Conservation (phyloP, 2,888 invertebrate genomes). For the Callimorpha dominula region DNA sequence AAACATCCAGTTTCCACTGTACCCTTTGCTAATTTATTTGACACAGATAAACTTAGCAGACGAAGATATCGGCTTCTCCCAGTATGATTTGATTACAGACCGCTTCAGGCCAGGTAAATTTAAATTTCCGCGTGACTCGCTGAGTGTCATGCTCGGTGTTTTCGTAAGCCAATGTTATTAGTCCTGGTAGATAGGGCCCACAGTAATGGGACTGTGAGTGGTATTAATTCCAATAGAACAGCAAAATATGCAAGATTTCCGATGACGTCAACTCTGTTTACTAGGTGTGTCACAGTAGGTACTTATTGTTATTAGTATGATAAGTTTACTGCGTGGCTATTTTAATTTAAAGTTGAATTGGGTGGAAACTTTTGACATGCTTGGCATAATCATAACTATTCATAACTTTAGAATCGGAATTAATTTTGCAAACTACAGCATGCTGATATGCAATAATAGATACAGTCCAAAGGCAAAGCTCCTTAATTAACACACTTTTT, state of each 20-base stretch:
- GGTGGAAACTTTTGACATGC: slow-evolving; percentile 8
- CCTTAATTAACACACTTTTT: too few relatives aligned
- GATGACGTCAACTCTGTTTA: neutral
- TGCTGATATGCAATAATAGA: too few relatives aligned
- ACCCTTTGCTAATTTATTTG: neutral
- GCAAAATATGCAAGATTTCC: neutral
- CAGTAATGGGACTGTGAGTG: neutral
- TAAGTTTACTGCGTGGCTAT: slow-evolving; percentile 1
- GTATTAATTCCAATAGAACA: neutral
- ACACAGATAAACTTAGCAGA: too few relatives aligned
- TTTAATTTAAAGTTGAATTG: slow-evolving; percentile 1
- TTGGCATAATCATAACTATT: too few relatives aligned
- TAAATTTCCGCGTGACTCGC: too few relatives aligned
- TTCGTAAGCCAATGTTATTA: too few relatives aligned
- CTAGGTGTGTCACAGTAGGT: neutral
- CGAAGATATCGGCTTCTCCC: too few relatives aligned
- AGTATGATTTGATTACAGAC: too few relatives aligned
- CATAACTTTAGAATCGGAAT: neutral
- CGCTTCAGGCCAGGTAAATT: too few relatives aligned
- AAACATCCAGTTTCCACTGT: neutral
- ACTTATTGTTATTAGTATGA: neutral
- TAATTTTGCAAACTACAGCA: neutral
- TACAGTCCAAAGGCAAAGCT: too few relatives aligned
- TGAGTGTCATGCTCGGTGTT: too few relatives aligned
- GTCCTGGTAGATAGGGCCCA: too few relatives aligned